phyloP scores from a whole-genome alignment of 2,797 vertebrate species.

The Orientallactaga sibirica region DNA sequence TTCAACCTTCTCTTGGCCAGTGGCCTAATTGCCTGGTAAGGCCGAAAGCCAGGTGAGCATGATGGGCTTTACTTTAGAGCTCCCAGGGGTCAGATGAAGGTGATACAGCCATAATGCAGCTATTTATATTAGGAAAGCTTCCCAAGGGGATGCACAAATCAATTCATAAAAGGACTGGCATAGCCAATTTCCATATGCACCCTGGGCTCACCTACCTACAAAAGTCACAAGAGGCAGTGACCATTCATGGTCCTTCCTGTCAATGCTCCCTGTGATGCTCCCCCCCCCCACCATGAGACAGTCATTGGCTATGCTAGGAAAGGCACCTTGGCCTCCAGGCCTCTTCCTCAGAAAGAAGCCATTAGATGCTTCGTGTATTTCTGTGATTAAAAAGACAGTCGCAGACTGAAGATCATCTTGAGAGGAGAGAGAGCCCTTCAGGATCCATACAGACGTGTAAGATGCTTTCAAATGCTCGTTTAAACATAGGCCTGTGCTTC shows the following conservation, averaged over 20 bases:
- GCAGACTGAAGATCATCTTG: neutral
- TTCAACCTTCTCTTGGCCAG: neutral
- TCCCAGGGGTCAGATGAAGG: conserved; percentile 75
- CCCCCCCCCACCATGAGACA: neutral
- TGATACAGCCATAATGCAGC: conserved; percentile 4
- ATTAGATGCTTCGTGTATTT: neutral
- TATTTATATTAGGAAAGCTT: conserved; percentile 64
- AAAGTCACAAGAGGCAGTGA: conserved; percentile 15
- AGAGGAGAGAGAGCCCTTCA: neutral
- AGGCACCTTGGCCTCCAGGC: neutral
- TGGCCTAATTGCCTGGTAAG: conserved; percentile 37
- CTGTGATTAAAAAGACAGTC: neutral
- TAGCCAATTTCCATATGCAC: neutral
- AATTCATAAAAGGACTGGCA: conserved; percentile 31
- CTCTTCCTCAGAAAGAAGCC: neutral
- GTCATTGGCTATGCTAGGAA: neutral
- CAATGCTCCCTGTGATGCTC: neutral
- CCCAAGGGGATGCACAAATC: conserved; percentile 46
- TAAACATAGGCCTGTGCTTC: neutral
- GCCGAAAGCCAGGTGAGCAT: conserved; percentile 49
- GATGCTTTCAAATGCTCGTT: conserved; percentile 20
- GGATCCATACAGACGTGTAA: neutral
- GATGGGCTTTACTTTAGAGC: conserved; percentile 60
- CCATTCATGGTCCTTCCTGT: neutral
- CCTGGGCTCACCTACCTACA: neutral